phyloP scores from a whole-genome alignment of 2,888 invertebrate genomes.

The Unio delphinus region DNA sequence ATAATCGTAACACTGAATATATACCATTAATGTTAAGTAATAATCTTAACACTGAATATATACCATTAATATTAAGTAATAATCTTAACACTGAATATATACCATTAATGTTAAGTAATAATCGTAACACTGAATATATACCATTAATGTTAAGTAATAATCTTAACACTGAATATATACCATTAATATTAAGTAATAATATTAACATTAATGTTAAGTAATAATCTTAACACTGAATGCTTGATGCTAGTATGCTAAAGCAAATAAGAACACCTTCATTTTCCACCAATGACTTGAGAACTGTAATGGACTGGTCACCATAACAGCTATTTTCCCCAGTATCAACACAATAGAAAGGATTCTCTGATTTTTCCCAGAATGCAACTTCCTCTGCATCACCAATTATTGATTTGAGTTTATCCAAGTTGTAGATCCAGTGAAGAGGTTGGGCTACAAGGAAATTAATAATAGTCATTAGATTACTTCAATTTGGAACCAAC shows the following conservation, averaged over 20 bases:
- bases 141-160: no score
- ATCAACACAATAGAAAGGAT: conserved; percentile 56
- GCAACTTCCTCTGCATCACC: conserved; percentile 48
- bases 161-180: no score
- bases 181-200: no score
- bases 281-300: conserved; percentile 57
- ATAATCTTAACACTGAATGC: background rate
- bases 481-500: no score
- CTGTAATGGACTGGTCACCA: conserved; percentile 59
- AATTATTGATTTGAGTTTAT: conserved; percentile 43
- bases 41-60: no score
- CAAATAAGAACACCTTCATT: conserved; percentile 39
- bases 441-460: conserved; percentile 49
- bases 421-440: conserved; percentile 62
- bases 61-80: no score
- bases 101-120: no score
- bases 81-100: no score
- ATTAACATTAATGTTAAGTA: no score
- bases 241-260: background rate
- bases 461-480: background rate
- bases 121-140: no score
- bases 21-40: no score
- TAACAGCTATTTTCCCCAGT: conserved; percentile 55
- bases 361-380: conserved; percentile 56
- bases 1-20: no score